Base-by-base conservation (phyloP, 2,797 vertebrate genomes). In the Sebastes oblongus region DNA sequence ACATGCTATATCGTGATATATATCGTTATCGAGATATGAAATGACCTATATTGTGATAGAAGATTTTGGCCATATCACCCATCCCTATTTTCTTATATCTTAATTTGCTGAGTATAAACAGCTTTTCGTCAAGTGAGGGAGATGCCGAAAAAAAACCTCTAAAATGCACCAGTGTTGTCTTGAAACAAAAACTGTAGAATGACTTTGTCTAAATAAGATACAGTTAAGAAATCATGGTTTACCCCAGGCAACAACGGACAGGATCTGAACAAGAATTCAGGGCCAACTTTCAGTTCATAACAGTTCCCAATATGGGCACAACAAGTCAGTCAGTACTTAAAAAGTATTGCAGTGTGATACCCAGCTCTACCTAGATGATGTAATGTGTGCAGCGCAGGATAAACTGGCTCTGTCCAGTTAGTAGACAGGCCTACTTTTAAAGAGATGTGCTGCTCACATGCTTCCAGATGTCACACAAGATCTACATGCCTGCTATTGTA, bases 361-460 rank as follows among this genome's bases (percentile, higher is more conserved):
- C 58, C 58, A 29, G 72, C 69, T 86, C 70, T 87, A 87, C 83
- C 76, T 87, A 39, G 86, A 79, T 92, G 90, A 94, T 91, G 89
- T 88, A 90, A 93, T 87, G 52, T 69, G 81, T 88, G 73, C 82
- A 79, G 75, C 30, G 1, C 42, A 77, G 81, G 83, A 76, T 73
- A 75, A 91, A 91, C 90, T 88, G 84, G 88, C 86, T 91, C 61
- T 74, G 76, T 86, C 88, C 84, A 86, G 84, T 88, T 85, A 75
- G 58, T 54, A 54, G 46, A 60, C 20, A 59, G 58, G 58, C 34
- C 39, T 62, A 64, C 29, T 88, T 88, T 88, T 69, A 77, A 59
- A 82, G 64, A 76, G 74, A 80, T 62, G 71, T 58, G 59, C 78
- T 66, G 60, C 74, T 85, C 29, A 18, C 60, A 50, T 86, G 76